Conservation (phyloP, 2,113 vertebrate genomes). For the Isichthys henryi region DNA sequence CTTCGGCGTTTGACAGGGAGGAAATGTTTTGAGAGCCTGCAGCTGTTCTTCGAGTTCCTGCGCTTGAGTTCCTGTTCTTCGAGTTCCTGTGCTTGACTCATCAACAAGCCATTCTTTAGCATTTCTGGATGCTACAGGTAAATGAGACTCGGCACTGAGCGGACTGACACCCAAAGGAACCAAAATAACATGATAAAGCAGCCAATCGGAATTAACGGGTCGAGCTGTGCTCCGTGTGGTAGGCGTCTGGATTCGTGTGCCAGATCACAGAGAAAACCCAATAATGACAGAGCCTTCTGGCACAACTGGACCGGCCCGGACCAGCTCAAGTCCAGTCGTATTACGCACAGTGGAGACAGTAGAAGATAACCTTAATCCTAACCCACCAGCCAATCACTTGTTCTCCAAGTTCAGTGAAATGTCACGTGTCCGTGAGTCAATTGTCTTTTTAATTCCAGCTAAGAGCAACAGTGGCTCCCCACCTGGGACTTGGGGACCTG, state of each 20-base stretch:
- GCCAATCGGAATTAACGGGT: not conserved
- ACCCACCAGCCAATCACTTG: not conserved
- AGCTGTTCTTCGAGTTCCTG: not conserved
- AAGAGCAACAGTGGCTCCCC: too few species aligned
- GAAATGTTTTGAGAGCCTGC: not conserved
- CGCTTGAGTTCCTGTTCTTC: not conserved
- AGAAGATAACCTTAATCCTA: not conserved
- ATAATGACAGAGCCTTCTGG: not conserved
- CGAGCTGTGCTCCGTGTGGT: not conserved
- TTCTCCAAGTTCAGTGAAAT: not conserved
- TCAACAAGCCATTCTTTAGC: not conserved
- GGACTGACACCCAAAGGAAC: not conserved
- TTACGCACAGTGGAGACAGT: not conserved
- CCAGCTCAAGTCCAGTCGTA: not conserved
- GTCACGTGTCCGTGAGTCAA: too few species aligned
- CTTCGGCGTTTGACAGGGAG: not conserved
- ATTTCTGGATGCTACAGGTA: not conserved
- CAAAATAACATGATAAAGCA: not conserved
- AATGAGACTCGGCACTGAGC: not conserved
- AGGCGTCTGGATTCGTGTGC: not conserved
- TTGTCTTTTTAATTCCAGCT: too few species aligned
- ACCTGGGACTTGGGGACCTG: too few species aligned
- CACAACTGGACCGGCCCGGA: not conserved
- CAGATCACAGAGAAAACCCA: not conserved
- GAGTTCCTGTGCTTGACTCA: not conserved